Base-by-base conservation (phyloP, 1,140 invertebrate genomes). In the Pararge aegeria region DNA sequence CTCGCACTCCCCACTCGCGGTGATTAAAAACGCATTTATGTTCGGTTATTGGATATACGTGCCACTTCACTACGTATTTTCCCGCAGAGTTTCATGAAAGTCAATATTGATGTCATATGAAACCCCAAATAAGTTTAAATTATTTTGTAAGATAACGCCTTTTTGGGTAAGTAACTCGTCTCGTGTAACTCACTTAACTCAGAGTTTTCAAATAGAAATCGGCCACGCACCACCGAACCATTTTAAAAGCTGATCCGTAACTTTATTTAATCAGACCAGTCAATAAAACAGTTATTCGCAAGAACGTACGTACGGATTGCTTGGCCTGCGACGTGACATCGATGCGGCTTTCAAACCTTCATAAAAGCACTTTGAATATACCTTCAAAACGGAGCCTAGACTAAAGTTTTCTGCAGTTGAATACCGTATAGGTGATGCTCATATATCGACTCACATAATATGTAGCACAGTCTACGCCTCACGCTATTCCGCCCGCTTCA, bases 11-110 rank as follows among this genome's bases (percentile, higher is more conserved):
- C 65, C 48, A 61, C 62, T 65, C 44, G 51, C 61, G 69, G 70
- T 76, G 72, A 80, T 80, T 78, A 76, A 76, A 78, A 75, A 75
- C 68, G 65, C 75, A 77, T 80, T 80, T 75, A 64, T 64, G 62
- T 68, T 67, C 52, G 53, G 65, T 63, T 71, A 66, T 68, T 64
- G 57, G 55, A 72, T 73, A 50, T 54, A 59, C 50, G 64, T 44
- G 59, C 56, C 67, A 67, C 66, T 70, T 70, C 64, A 68, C 54
- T 57, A 55, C 53, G 53, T 61, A 57, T 68, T 64, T 60, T 68
- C 49, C 57, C 48, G 49, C 21, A 20, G 55, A 21, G 24, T 57
- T 57, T 63, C 49, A 48, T 27, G 42, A 29, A 10, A 48, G 38
- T 57, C 50, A 49, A 63, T 53, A 63, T 57, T 54, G 24, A 48